Conservation (phyloP, 2,888 invertebrate genomes). For the Gymnosoma rotundatum region DNA sequence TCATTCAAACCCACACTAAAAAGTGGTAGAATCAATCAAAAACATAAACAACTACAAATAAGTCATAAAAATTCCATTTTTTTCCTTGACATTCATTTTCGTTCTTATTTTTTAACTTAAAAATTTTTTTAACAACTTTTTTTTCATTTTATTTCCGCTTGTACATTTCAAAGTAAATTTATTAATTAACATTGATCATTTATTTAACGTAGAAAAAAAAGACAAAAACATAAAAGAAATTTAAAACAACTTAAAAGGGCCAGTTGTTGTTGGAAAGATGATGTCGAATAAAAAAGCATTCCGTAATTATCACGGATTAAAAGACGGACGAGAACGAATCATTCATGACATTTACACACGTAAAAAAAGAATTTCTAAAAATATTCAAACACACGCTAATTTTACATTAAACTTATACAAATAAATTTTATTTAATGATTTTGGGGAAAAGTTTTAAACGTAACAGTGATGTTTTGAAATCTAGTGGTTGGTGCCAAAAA, state of each 20-base stretch:
- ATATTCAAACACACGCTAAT: conserved; percentile 39
- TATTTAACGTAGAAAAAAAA: conserved; percentile 30
- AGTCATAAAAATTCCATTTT: conserved; percentile 72
- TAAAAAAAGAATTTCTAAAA: conserved; percentile 62
- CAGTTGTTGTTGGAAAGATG: conserved; percentile 30
- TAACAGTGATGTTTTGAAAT: neutral
- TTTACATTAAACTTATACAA: conserved; percentile 16
- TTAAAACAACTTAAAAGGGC: conserved; percentile 28
- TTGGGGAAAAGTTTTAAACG: conserved; percentile 6
- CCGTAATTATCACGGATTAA: conserved; percentile 32
- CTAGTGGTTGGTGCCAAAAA: neutral
- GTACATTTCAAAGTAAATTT: conserved; percentile 56
- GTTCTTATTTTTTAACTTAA: neutral
- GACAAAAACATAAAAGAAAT: conserved; percentile 1
- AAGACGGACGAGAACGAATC: conserved; percentile 25
- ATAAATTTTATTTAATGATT: conserved; percentile 10
- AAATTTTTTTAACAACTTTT: neutral
- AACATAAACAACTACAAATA: conserved; percentile 37
- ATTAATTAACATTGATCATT: conserved; percentile 57
- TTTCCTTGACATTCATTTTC: conserved; percentile 71
- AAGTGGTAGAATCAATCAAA: neutral
- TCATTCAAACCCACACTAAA: neutral
- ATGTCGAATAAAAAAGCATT: conserved; percentile 35
- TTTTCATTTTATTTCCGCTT: conserved; percentile 51
- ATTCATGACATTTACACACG: conserved; percentile 61